Base-by-base conservation (phyloP, 2,888 invertebrate species). In the Oscheius onirici region DNA sequence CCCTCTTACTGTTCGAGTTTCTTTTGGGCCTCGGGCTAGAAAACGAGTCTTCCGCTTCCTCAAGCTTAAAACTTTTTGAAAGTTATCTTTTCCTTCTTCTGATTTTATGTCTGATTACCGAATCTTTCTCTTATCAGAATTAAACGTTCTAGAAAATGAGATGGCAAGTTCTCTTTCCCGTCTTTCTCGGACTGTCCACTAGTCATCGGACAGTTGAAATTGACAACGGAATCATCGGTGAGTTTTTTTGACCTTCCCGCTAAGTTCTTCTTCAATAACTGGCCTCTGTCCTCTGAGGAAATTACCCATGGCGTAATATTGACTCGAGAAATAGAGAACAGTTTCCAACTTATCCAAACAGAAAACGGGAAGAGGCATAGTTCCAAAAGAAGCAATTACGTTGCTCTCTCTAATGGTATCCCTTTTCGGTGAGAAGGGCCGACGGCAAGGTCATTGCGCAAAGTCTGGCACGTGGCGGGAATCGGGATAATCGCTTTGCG, bases 211-310 rank as follows among this genome's bases (percentile, higher is more conserved):
- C 51, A 10, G 58, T 58, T 11, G 60, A 57, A 40, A 58, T 69
- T 26, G 69, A 60, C 52, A 60, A 69, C 44, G 60, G 40, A n/a
- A 24, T 68, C 2, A 15, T 68, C 11, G 67, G 67, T 68, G 15
- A 15, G 67, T 34, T 15, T 43, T n/a, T n/a, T 24, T 28, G n/a
- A 15, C 15, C 11, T 57, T 26, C 51, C 26, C 17, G 28, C 11
- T 28, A 13, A 3, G 13, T 65, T 51, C 17, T 24, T 52, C 52
- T 22, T 20, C 28, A n/a, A 17, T 20, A 22, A 26, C 43, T 40
- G 22, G 15, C 34, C 24, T 17, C n/a, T 60, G 41, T 6, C 44
- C 28, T n/a, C 15, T 60, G 17, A n/a, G 40, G 28, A 34, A 40
- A 28, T 40, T 40, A n/a, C 17, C 40, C 5, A 15, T 57, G 24